Base-by-base conservation (phyloP, 2,888 invertebrate genomes). In the Tridacna gigas region DNA sequence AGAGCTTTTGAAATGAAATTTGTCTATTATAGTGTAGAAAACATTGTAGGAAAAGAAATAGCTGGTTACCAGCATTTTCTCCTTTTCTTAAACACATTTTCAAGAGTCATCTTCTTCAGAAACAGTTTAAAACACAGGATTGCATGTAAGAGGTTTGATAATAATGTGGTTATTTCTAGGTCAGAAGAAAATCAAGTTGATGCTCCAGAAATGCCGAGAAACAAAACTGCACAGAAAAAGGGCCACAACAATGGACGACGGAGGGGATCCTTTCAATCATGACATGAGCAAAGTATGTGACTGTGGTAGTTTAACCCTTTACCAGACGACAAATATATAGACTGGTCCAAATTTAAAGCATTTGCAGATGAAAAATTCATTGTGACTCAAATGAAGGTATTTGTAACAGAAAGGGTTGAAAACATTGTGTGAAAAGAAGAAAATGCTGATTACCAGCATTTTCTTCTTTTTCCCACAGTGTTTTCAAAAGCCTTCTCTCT, bases 211-310 rank as follows among this genome's bases (percentile, higher is more conserved):
- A 77, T 86, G 86, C 81, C 51, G 66, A 12, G 18, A 51, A 48
- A 20, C 48, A 76, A 37, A 63, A 22, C 1, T 51, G 22, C 13
- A 37, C 4, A 48, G 66, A 28, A 47, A 69, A 22, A 71, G 77
- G 65, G 73, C 83, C 22, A 67, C 77, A 61, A 84, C 77, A 51
- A 25, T 20, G 0, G 79, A 74, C 37, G 67, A 79, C 66, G 81
- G 75, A 15, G 75, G 82, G 22, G 79, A 82, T 63, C 77, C 81
- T 15, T 86, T 86, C 51, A 86, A 86, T 61, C 81, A 83, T 65
- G 61, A 86, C 13, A 47, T 86, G n/a, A 79, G 66, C 0, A 69
- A 80, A 63, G 82, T 82, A 69, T 45, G 56, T 56, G 1, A 56
- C 20, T 20, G 15, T 20, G 56, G 56, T 20, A 56, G 20, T 56